A percentile compares a stretch with the other conserved stretches of the same genome.
Evolutionary conservation across 1,140 invertebrate genomes (phyloP).

Genomic region (Pachypeltis micranthus): DNA sequence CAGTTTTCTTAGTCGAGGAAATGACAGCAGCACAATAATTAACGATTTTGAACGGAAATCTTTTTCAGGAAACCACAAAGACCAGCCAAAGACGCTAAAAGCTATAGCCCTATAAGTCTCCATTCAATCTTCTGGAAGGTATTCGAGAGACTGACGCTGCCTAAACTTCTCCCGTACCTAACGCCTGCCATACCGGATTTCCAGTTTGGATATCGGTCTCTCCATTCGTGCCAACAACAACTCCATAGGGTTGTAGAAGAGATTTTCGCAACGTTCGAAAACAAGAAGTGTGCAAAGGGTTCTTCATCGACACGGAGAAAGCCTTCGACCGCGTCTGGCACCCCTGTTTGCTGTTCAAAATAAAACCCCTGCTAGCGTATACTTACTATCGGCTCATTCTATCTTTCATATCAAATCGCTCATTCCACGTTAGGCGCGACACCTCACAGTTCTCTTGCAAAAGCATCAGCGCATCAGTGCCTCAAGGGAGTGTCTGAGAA

Average conservation of each 20-base stretch:
- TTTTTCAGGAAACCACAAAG: not conserved
- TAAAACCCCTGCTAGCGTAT: constrained; percentile 19
- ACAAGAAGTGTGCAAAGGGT: not conserved
- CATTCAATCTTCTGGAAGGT: constrained; percentile 1
- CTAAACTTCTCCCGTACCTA: not conserved
- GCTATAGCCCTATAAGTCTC: constrained; percentile 1
- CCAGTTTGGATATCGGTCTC: constrained; percentile 5
- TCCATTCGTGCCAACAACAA: not conserved
- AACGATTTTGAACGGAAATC: too few relatives aligned
- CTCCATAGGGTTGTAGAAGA: not conserved
- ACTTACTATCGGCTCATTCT: not conserved
- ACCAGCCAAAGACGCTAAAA: not conserved
- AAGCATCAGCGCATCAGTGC: not conserved
- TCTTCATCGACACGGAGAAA: not conserved
- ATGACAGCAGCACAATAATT: too few relatives aligned
- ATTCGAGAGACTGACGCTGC: constrained; percentile 1
- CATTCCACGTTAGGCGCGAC: not conserved
- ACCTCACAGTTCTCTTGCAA: not conserved
- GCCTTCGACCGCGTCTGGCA: constrained; percentile 9
- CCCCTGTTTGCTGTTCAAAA: constrained; percentile 14
- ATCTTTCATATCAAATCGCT: not conserved
- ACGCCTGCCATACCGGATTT: not conserved
- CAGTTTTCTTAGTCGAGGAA: too few relatives aligned
- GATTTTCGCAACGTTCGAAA: not conserved
- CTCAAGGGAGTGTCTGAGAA: not conserved